Evolutionary conservation across 2,113 vertebrate genomes (phyloP), one percentile per base, ranked within the genome.

Genomic region (Platanista minor): DNA sequence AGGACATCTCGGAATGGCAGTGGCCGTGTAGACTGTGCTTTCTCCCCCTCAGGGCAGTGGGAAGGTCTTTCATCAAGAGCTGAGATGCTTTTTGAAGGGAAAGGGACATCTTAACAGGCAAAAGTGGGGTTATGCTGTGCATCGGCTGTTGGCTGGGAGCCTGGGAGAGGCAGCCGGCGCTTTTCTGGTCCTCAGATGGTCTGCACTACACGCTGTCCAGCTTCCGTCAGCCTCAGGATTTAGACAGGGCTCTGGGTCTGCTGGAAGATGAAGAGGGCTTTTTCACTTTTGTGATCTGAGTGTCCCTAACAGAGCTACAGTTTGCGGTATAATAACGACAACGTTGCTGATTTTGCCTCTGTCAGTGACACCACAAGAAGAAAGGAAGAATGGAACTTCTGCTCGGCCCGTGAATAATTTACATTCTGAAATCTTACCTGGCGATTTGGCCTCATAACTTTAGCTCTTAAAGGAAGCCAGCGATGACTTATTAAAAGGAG

Each of bases 131-230:
- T 33, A 2, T 11, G 10, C 6, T 52, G 6, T 33, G 36, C 43
- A 33, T 41, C 8, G 14, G 13, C 39, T 49, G 94, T 15, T 31
- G 46, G 41, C 49, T 3, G 7, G 29, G 12, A 41, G 43, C 64
- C 54, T 57, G 25, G 85, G 67, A 69, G 61, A 61, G 8, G 0
- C 77, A 21, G 27, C 78, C 54, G 1, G 0, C 0, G 0, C 39
- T 27, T 77, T 31, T 27, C 31, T 21, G 2, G 33, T 6, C 10
- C 29, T 33, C 33, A 1, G 17, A 64, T 43, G 8, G 27, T 21
- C 27, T 27, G n/a, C n/a, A 2, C 18, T 84, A 6, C 12, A 31
- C 8, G 66, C 80, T 49, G 5, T 87, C 1, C 41, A 43, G 77
- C 25, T 43, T 78, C 20, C 41, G 21, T 36, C 33, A 82, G 31